phyloP scores from a whole-genome alignment of 2,113 vertebrate genomes.

The Gallinago media region DNA sequence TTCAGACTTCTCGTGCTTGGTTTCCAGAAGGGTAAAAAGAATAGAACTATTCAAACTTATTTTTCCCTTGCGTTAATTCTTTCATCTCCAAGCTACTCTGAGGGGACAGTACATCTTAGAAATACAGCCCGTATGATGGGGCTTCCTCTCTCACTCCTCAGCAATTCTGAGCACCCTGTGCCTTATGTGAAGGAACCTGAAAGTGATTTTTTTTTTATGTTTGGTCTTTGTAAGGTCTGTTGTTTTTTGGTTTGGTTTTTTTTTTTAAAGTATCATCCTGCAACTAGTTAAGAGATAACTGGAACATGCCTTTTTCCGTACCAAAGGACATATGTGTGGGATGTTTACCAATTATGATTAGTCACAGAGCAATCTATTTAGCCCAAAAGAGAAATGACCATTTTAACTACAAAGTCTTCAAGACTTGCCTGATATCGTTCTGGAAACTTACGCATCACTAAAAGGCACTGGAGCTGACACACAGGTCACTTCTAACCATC shows the following conservation, averaged over 20 bases:
- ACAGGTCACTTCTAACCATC: background rate
- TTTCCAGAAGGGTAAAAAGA: background rate
- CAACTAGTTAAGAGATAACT: background rate
- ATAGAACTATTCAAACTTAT: background rate
- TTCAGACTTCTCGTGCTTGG: background rate
- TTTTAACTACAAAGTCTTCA: background rate
- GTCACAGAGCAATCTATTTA: background rate
- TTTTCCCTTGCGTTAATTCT: background rate
- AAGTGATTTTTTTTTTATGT: background rate
- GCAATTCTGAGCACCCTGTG: background rate
- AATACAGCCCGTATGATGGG: rapidly evolving
- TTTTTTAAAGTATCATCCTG: background rate
- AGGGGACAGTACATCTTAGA: background rate
- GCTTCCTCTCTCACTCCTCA: background rate
- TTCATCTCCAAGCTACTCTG: background rate
- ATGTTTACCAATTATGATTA: background rate
- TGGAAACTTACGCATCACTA: background rate
- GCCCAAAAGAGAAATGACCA: background rate
- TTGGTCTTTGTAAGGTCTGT: background rate
- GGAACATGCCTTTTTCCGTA: background rate
- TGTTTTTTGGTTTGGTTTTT: background rate
- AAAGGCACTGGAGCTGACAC: background rate
- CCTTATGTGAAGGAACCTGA: background rate
- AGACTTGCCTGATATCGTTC: background rate
- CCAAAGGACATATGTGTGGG: background rate